Evolutionary conservation across 2,113 vertebrate species (phyloP).

Genomic region (Rhipidura dahli): DNA sequence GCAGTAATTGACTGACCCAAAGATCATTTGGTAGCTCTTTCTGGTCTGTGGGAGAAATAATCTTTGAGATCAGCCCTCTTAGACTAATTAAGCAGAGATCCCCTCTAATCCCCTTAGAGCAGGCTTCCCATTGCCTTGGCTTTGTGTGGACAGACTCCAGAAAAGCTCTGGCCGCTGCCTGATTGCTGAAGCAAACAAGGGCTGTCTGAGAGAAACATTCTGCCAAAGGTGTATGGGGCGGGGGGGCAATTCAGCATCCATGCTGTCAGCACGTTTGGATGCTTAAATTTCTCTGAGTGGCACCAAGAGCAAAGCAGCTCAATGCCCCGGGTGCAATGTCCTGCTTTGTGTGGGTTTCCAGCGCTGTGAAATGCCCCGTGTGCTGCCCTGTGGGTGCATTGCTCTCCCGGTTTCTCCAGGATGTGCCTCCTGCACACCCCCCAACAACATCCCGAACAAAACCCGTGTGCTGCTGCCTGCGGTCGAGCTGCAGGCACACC

Average conservation of each 20-base stretch:
- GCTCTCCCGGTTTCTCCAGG: neutral
- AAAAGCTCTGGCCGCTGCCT: neutral
- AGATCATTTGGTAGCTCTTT: neutral
- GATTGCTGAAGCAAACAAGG: neutral
- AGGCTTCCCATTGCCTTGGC: neutral
- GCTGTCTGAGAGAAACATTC: neutral
- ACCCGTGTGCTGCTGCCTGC: rapidly evolving
- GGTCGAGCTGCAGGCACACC: rapidly evolving
- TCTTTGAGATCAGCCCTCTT: conserved; percentile 1
- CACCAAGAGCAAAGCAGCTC: neutral
- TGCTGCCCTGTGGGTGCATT: neutral
- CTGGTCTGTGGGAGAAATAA: neutral
- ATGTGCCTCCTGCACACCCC: neutral
- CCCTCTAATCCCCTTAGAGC: neutral
- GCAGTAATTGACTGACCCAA: neutral
- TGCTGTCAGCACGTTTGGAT: neutral
- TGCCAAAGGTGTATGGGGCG: neutral
- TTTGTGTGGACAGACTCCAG: neutral
- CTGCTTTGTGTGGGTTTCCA: neutral
- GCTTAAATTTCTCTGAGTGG: neutral
- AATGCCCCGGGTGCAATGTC: rapidly evolving
- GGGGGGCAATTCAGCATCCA: rapidly evolving
- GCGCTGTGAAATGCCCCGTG: rapidly evolving
- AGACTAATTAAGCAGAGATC: conserved; percentile 26
- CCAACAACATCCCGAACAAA: neutral